Conservation (phyloP, 1,140 invertebrate species). For the Steinernema khuongi region DNA sequence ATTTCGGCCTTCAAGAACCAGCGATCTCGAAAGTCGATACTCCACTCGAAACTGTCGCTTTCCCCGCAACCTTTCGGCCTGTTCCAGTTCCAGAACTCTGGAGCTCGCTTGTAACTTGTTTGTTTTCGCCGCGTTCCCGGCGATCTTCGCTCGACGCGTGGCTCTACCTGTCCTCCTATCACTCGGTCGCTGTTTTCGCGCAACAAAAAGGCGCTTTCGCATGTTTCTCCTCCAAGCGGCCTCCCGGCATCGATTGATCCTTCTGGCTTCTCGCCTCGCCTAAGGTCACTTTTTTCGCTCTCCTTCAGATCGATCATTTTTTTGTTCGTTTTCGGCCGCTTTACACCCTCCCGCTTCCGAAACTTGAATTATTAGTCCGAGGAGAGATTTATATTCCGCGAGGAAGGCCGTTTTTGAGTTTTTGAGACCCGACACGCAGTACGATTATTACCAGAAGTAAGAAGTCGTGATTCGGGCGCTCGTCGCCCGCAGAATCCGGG, state of each 20-base stretch:
- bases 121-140: not conserved
- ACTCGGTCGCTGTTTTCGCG: constrained; percentile 1
- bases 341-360: constrained; percentile 1
- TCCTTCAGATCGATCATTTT: not conserved
- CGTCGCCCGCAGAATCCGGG: not conserved
- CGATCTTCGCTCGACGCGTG: constrained; percentile 7
- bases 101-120: constrained; percentile 16
- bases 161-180: not conserved
- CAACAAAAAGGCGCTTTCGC: not conserved
- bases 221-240: not conserved
- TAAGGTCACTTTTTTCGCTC: constrained; percentile 4
- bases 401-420: not conserved
- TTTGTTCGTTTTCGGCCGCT: not conserved
- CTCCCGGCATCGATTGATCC: not conserved
- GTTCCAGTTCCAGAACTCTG: too few species aligned
- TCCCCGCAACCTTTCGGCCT: too few species aligned
- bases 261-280: not conserved
- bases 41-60: too few species aligned
- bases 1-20: too few species aligned
- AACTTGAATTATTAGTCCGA: not conserved
- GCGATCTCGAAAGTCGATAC: too few species aligned
- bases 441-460: not conserved
- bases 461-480: not conserved
- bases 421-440: not conserved
- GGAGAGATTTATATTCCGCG: constrained; percentile 1